Evolutionary conservation across 2,797 vertebrate genomes (phyloP).

Genomic region (Melanotaenia trifasciata): DNA sequence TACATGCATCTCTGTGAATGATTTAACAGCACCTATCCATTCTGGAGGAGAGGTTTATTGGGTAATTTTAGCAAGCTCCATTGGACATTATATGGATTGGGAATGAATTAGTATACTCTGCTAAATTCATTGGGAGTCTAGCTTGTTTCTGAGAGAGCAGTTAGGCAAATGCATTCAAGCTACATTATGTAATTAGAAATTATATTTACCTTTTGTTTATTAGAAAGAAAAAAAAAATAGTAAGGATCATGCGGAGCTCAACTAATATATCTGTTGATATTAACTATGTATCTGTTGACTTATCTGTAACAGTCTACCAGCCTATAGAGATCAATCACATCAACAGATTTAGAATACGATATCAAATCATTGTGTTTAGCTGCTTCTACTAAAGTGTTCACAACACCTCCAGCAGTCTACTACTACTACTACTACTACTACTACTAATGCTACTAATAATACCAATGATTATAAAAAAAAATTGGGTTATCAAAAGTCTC

Average conservation of each 20-base stretch:
- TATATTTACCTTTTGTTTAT: not conserved
- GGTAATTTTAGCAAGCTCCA: conserved; percentile 52
- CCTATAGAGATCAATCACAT: too few species aligned
- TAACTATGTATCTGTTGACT: too few species aligned
- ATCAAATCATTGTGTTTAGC: not conserved
- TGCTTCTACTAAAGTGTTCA: not conserved
- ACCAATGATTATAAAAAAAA: too few species aligned
- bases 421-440: too few species aligned
- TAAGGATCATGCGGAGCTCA: not conserved
- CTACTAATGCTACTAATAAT: too few species aligned
- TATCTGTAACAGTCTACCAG: too few species aligned
- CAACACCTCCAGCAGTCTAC: not conserved
- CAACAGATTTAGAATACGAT: too few species aligned
- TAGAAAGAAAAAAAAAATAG: not conserved
- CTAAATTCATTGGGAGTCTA: conserved; percentile 31
- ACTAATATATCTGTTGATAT: not conserved
- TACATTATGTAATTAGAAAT: not conserved
- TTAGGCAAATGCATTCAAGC: not conserved
- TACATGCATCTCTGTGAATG: conserved; percentile 62
- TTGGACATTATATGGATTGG: conserved; percentile 58
- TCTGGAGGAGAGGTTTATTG: conserved; percentile 62
- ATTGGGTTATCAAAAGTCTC: too few species aligned
- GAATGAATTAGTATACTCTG: conserved; percentile 47
- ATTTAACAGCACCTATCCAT: conserved; percentile 62
- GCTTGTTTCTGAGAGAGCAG: conserved; percentile 11